Percentiles rank a stretch among this genome's conserved stretches.
These are phyloP conservation scores for Cryptophagus acutangulus DNA, from an alignment of 2,888 invertebrate genomes.

Conservation along the genomic window DNA sequence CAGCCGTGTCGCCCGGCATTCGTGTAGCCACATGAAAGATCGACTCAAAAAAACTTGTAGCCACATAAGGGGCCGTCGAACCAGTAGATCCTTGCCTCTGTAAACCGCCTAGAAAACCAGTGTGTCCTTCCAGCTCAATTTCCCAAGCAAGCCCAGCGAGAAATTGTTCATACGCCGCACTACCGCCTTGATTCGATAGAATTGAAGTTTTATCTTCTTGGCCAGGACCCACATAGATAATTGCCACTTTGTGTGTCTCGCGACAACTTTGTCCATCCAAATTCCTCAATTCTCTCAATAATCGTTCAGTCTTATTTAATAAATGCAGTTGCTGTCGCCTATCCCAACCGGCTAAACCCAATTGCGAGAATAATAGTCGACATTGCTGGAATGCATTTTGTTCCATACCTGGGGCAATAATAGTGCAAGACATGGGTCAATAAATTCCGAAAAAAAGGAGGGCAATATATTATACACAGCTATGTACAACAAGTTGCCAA, in stretches of 20 bases:
- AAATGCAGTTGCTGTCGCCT: conserved; percentile 79
- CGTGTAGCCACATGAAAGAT: conserved; percentile 97
- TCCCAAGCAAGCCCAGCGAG: conserved; percentile 71
- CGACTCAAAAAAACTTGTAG: conserved; percentile 88
- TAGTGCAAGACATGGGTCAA: background rate
- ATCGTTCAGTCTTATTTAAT: conserved; percentile 79
- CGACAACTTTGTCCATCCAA: conserved; percentile 87
- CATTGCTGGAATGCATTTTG: conserved; percentile 72
- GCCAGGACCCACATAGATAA: conserved; percentile 95
- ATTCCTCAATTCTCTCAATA: conserved; percentile 86
- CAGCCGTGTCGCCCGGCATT: conserved; percentile 87
- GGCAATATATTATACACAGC: too few relatives aligned
- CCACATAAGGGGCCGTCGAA: conserved; percentile 89
- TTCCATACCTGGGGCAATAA: conserved; percentile 15
- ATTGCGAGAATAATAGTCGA: conserved; percentile 82
- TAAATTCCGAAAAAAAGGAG: too few relatives aligned
- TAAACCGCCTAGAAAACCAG: conserved; percentile 91
- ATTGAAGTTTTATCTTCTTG: conserved; percentile 97
- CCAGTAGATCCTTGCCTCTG: conserved; percentile 88
- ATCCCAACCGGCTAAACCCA: conserved; percentile 88
- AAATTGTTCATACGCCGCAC: conserved; percentile 83
- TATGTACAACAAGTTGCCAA: too few relatives aligned
- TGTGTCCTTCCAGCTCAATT: conserved; percentile 89
- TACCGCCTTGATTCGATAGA: conserved; percentile 83
- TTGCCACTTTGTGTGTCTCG: conserved; percentile 92